Evolutionary conservation across 2,113 vertebrate genomes (phyloP).

Genomic region (Otus sunia): DNA sequence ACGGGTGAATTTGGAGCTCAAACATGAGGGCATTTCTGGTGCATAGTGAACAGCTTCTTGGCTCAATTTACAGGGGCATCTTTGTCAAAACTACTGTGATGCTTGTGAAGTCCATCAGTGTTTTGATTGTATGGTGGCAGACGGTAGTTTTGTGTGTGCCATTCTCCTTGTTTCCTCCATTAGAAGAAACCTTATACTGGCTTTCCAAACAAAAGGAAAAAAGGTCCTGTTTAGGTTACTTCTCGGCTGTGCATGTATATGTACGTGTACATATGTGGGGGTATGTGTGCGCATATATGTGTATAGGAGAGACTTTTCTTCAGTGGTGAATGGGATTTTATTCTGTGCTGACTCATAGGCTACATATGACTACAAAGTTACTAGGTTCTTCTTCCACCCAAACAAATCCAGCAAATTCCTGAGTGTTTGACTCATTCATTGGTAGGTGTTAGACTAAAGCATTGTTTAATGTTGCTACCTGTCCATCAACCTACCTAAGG

Average conservation of each 20-base stretch:
- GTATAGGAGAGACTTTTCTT: not conserved
- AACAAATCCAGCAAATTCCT: not conserved
- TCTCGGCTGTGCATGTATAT: not conserved
- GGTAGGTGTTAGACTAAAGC: not conserved
- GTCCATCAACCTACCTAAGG: not conserved
- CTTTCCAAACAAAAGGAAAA: not conserved
- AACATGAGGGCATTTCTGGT: not conserved
- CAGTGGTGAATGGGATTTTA: not conserved
- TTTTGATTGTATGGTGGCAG: not conserved
- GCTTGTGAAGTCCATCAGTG: not conserved
- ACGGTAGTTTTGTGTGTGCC: not conserved
- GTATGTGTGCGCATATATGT: not conserved
- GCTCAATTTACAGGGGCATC: not conserved
- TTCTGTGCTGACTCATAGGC: not conserved
- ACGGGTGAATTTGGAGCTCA: not conserved
- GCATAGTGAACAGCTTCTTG: not conserved
- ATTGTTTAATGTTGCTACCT: not conserved
- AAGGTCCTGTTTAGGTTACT: not conserved
- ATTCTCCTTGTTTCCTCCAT: not conserved
- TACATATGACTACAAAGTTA: not conserved
- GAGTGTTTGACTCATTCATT: not conserved
- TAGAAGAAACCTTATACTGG: not conserved
- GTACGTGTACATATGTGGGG: accelerated
- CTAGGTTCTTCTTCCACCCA: not conserved
- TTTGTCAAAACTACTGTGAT: not conserved